phyloP scores from a whole-genome alignment of 1,140 invertebrate genomes.

The Pseudomyrmex gracilis region DNA sequence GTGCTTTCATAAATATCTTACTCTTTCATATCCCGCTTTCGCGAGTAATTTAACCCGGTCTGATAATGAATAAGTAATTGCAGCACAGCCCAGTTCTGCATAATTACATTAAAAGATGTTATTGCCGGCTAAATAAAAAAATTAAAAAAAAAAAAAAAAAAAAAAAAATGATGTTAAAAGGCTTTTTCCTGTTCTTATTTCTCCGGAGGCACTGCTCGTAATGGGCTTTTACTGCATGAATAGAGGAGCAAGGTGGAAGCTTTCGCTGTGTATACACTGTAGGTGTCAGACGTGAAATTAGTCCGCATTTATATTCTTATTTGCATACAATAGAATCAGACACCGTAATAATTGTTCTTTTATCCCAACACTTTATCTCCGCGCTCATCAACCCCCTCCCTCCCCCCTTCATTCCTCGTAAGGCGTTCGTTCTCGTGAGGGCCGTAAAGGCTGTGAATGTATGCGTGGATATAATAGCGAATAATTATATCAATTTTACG shows the following conservation, averaged over 20 bases:
- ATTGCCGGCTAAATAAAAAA: slow-evolving; percentile 34
- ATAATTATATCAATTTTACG: slow-evolving; percentile 54
- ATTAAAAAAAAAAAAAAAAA: neutral
- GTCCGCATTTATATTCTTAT: slow-evolving; percentile 74
- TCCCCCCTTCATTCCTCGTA: neutral
- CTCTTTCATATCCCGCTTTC: slow-evolving; percentile 27
- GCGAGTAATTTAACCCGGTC: slow-evolving; percentile 46
- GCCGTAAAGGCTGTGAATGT: neutral
- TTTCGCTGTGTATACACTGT: slow-evolving; percentile 53
- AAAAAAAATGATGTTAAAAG: slow-evolving; percentile 62
- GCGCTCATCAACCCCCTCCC: slow-evolving; percentile 22
- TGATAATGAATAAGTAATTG: slow-evolving; percentile 69
- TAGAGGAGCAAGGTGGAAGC: slow-evolving; percentile 67
- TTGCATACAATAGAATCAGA: slow-evolving; percentile 74
- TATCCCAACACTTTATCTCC: slow-evolving; percentile 65
- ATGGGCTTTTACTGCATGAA: slow-evolving; percentile 74
- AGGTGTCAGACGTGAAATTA: slow-evolving; percentile 73
- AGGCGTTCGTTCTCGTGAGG: slow-evolving; percentile 7
- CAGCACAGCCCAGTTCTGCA: slow-evolving; percentile 23
- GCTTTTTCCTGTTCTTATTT: slow-evolving; percentile 69
- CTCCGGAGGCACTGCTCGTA: slow-evolving; percentile 59
- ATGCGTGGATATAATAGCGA: slow-evolving; percentile 20
- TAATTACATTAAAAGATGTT: slow-evolving; percentile 66
- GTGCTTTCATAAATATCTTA: slow-evolving; percentile 13
- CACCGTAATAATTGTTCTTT: slow-evolving; percentile 74